phyloP scores from a whole-genome alignment of 2,888 invertebrate species.

The Germaria angustata region DNA sequence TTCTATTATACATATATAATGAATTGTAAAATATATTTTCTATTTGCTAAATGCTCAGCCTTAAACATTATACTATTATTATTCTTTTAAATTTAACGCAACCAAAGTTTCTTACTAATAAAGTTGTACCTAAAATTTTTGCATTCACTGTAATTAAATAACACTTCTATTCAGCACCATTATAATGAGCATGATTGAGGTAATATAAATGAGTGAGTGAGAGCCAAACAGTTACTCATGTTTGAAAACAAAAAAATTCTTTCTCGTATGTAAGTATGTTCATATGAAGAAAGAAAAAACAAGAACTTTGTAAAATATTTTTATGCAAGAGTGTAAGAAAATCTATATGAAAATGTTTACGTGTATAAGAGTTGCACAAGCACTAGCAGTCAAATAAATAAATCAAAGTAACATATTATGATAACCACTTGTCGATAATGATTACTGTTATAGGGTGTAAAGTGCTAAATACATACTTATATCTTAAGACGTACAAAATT shows the following conservation, averaged over 20 bases:
- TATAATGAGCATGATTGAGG: background rate
- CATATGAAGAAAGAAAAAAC: background rate
- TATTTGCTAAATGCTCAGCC: no score
- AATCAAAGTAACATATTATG: conserved; percentile 66
- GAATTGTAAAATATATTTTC: no score
- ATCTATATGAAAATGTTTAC: background rate
- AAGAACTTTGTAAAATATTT: background rate
- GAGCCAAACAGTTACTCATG: background rate
- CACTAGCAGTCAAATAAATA: conserved; percentile 40
- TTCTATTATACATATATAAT: no score
- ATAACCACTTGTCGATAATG: conserved; percentile 63
- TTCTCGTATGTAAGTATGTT: background rate
- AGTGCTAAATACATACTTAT: conserved; percentile 44
- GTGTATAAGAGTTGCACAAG: background rate
- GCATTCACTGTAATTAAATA: background rate
- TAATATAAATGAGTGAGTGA: background rate
- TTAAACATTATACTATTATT: no score
- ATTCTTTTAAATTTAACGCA: no score
- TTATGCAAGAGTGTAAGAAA: background rate
- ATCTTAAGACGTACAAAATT: background rate
- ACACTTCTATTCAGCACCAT: background rate
- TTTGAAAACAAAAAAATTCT: background rate
- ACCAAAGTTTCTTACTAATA: no score
- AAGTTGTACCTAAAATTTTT: no score
- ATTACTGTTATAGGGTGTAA: conserved; percentile 62